A percentile compares a stretch with the other conserved stretches of the same genome.
Evolutionary conservation across 2,888 invertebrate species (phyloP).

Genomic region (Alentia gelatinosa): DNA sequence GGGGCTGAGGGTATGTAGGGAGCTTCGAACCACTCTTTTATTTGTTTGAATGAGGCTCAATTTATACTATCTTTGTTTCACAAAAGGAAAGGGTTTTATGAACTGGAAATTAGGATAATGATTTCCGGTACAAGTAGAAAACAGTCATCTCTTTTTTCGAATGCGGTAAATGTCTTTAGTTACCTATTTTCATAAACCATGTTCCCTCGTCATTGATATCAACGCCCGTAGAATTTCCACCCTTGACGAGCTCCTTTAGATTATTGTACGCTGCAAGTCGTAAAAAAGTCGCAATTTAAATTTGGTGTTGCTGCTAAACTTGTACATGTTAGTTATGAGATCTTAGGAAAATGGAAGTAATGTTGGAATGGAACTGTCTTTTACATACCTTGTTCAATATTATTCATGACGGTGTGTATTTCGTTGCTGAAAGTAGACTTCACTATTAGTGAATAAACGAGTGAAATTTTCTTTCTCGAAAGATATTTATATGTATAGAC

Average conservation of each 20-base stretch:
- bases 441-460: not conserved
- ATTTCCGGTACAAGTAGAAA: too few relatives aligned
- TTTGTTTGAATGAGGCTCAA: too few relatives aligned
- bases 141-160: too few relatives aligned
- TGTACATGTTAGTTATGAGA: too few relatives aligned
- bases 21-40: too few relatives aligned
- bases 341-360: not conserved
- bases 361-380: not conserved
- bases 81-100: too few relatives aligned
- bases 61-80: too few relatives aligned
- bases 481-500: not conserved
- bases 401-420: not conserved
- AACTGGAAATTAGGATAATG: too few relatives aligned
- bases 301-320: too few relatives aligned
- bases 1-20: too few relatives aligned
- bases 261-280: not conserved
- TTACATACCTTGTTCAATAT: not conserved
- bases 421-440: not conserved
- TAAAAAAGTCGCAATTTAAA: not conserved
- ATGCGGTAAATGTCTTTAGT: too few relatives aligned
- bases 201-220: slow-evolving; percentile 68
- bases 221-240: not conserved
- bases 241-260: not conserved
- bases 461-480: slow-evolving; percentile 33
- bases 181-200: slow-evolving; percentile 79